Evolutionary conservation across 2,113 vertebrate species (phyloP).

Genomic region (Corvus hawaiiensis): DNA sequence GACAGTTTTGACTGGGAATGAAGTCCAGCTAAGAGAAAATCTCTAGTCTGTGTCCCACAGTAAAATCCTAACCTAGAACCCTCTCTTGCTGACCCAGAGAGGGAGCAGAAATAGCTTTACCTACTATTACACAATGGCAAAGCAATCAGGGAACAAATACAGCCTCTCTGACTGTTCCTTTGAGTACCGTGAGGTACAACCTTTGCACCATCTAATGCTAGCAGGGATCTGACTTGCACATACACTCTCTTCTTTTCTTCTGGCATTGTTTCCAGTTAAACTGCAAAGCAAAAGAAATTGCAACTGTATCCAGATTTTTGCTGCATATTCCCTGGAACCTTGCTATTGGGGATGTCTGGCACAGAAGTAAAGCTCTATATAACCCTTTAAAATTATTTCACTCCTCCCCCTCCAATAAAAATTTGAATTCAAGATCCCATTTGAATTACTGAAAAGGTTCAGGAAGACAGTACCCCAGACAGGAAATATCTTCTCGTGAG

Average conservation of each 20-base stretch:
- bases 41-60: background rate
- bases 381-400: background rate
- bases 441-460: background rate
- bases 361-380: background rate
- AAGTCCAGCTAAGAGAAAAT: background rate
- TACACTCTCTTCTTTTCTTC: background rate
- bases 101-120: background rate
- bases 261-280: background rate
- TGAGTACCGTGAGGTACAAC: background rate
- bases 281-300: background rate
- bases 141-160: background rate
- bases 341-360: background rate
- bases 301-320: background rate
- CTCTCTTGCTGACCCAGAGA: background rate
- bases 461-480: background rate
- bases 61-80: background rate
- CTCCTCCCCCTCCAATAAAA: background rate
- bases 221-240: background rate
- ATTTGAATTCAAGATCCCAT: background rate
- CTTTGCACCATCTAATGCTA: background rate
- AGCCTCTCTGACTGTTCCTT: background rate
- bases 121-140: background rate
- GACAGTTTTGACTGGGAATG: background rate
- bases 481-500: background rate
- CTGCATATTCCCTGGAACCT: background rate